These are phyloP conservation scores for Bucco capensis DNA, from an alignment of 2,113 vertebrate species.

Conservation along the genomic window DNA sequence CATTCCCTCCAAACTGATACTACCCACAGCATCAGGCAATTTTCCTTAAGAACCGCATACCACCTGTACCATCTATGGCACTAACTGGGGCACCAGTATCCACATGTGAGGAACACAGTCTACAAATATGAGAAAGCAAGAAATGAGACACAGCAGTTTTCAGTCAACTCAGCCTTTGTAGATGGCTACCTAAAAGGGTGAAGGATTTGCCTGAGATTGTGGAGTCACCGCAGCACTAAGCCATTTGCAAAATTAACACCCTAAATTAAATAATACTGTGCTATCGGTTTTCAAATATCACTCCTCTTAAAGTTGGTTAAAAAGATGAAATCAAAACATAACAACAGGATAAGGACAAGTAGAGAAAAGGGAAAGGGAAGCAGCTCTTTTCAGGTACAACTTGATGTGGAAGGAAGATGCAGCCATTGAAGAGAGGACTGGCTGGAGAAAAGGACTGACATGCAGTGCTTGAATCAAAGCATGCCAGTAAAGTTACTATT, in stretches of 20 bases:
- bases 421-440: neutral
- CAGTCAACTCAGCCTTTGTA: neutral
- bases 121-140: neutral
- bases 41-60: neutral
- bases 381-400: neutral
- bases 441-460: neutral
- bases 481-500: neutral
- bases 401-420: neutral
- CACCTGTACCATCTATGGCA: neutral
- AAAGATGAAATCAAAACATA: neutral
- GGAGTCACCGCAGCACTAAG: neutral
- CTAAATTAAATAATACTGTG: neutral
- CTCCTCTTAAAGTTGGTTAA: neutral
- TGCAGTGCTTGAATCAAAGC: rapidly evolving
- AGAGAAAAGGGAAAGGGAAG: neutral
- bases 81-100: neutral
- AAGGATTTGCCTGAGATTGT: neutral
- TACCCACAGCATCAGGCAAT: neutral
- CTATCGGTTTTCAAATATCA: neutral
- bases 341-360: neutral
- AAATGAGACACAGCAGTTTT: neutral
- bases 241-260: neutral
- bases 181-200: neutral
- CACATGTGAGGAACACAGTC: rapidly evolving
- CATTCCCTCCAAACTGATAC: neutral